Evolutionary conservation across 2,113 vertebrate species (phyloP).

Genomic region (Rhea pennata): DNA sequence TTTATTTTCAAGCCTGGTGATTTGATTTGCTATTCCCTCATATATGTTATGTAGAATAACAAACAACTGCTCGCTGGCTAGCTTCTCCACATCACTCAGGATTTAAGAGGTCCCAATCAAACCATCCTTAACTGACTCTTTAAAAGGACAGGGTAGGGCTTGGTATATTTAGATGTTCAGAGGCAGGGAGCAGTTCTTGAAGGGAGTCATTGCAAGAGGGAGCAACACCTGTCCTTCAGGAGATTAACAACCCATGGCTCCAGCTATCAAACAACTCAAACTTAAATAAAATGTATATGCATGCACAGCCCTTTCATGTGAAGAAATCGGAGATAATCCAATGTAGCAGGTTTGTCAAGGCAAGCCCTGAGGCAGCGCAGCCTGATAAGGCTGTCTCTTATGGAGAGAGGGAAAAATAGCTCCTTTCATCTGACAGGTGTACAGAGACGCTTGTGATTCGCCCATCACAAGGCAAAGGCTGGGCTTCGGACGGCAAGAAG

Average conservation of each 20-base stretch:
- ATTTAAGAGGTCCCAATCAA: not conserved
- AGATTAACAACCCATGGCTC: not conserved
- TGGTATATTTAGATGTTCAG: not conserved
- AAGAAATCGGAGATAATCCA: slow-evolving; percentile 34
- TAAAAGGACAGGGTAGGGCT: not conserved
- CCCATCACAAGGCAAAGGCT: not conserved
- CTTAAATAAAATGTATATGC: not conserved
- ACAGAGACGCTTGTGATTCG: accelerated
- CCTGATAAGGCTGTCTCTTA: slow-evolving; percentile 8
- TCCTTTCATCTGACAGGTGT: not conserved
- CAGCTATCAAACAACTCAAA: not conserved
- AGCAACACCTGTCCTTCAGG: not conserved
- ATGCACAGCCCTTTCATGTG: slow-evolving; percentile 14
- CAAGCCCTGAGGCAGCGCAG: slow-evolving; percentile 31
- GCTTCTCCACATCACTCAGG: not conserved
- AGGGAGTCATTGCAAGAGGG: not conserved
- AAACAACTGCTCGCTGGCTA: not conserved
- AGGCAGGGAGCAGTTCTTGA: not conserved
- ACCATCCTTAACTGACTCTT: not conserved
- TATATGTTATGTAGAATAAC: not conserved
- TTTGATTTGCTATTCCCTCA: not conserved
- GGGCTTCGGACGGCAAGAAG: not conserved
- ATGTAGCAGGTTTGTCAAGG: slow-evolving; percentile 25
- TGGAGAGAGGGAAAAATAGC: not conserved
- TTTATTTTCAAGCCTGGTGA: not conserved